Evolutionary conservation across 2,113 vertebrate genomes (phyloP), one percentile per base, ranked within the genome.

Genomic region (Carollia perspicillata): DNA sequence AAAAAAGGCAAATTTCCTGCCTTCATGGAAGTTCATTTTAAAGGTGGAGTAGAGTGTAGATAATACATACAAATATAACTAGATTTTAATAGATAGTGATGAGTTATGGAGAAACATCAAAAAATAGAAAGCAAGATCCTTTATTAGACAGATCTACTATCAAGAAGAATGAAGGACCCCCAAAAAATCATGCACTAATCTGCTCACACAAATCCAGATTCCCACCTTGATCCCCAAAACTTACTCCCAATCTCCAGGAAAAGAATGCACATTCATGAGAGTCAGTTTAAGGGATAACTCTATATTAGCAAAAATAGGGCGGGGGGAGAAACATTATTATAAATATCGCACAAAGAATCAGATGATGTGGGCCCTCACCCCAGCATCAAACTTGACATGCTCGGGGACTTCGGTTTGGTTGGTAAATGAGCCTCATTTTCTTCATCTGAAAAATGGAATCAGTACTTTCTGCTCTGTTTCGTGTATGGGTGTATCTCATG

Each of bases 401-500:
- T 84, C 74, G 68, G 33, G 75, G 37, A 94, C 55, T 90, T 55
- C 0, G 4, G 0, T 5, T 55, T 53, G 10, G 16, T 55, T 33
- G 37, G 30, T 47, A n/a, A 66, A 49, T 58, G 30, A 66, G 20
- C 5, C 13, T 75, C 49, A 87, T 26, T 60, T 84, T 47, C n/a
- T 89, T 72, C 60, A 78, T n/a, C 55, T 33, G 42, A 53, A 92
- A 66, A 44, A 22, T 47, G 3, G 12, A 92, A 93, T 13, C 35
- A 37, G 7, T 37, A 17, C 5, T 65, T 51, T 11, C 6, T 13
- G 0, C 26, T 55, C 8, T 42, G 0, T 47, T 66, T 72, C 53
- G 12, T 2, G 66, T 33, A 49, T 53, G 30, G 1, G 0, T 47
- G 0, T 10, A 66, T 4, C 5, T 75, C 13, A 1, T 17, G 28